These are phyloP conservation scores for Bombyx mori DNA, from an alignment of 1,140 invertebrate genomes.

Conservation along the genomic window ASM3026992v2 NC_085129.1:17638001-17638500, in stretches of 20 bases:
- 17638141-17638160: neutral
- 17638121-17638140: too few species aligned
- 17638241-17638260: slow-evolving; percentile 57
- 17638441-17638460: too few species aligned
- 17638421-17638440: neutral
- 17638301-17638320: slow-evolving; percentile 76
- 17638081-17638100: too few species aligned
- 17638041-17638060: too few species aligned
- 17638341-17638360: slow-evolving; percentile 75
- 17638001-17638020: too few species aligned
- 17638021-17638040: too few species aligned
- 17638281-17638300: slow-evolving; percentile 77
- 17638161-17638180: neutral
- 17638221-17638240: slow-evolving; percentile 43
- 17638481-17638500: too few species aligned
- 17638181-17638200: slow-evolving; percentile 45
- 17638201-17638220: slow-evolving; percentile 34
- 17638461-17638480: too few species aligned
- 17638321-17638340: slow-evolving; percentile 71
- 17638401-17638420: slow-evolving; percentile 10
- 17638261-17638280: slow-evolving; percentile 50
- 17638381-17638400: slow-evolving; percentile 73
- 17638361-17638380: slow-evolving; percentile 74
- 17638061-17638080: too few species aligned
- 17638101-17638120: too few species aligned